Percentiles rank a stretch among this genome's conserved stretches.
Conservation (phyloP, 2,797 vertebrate species). For the Danio tinwini region DNA sequence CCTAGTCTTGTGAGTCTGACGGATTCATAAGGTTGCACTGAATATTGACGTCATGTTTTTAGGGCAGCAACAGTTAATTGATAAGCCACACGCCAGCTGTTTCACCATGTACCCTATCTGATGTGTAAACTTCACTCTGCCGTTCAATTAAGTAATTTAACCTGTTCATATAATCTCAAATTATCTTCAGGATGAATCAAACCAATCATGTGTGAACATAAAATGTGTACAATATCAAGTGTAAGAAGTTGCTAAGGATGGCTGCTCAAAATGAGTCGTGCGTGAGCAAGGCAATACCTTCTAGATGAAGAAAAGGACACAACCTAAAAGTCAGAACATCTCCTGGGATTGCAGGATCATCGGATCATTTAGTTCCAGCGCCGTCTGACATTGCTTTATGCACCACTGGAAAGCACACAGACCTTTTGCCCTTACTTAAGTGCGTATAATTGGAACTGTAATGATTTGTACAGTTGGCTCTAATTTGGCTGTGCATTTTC, state of each 20-base stretch:
- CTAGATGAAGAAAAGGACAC: background rate
- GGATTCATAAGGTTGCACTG: slow-evolving; percentile 52
- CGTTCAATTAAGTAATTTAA: background rate
- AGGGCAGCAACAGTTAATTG: slow-evolving; percentile 65
- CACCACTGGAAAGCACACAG: slow-evolving; percentile 48
- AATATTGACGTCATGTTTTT: slow-evolving; percentile 61
- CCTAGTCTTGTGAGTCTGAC: slow-evolving; percentile 59
- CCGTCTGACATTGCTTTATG: slow-evolving; percentile 72
- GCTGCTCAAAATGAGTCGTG: background rate
- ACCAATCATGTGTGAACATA: background rate
- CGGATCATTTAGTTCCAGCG: slow-evolving; percentile 26
- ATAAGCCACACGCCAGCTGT: slow-evolving; percentile 53
- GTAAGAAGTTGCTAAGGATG: background rate
- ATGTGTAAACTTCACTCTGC: background rate
- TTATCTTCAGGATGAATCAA: background rate
- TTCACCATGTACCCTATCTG: slow-evolving; percentile 31
- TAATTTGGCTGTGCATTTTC: background rate
- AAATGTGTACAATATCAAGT: background rate
- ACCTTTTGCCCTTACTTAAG: slow-evolving; percentile 2
- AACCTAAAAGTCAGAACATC: background rate
- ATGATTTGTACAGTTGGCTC: background rate
- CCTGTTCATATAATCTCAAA: background rate
- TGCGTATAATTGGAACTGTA: background rate
- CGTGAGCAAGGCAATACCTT: background rate
- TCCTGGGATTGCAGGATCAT: slow-evolving; percentile 11